phyloP scores from a whole-genome alignment of 2,797 vertebrate genomes.

The Falco cherrug region DNA sequence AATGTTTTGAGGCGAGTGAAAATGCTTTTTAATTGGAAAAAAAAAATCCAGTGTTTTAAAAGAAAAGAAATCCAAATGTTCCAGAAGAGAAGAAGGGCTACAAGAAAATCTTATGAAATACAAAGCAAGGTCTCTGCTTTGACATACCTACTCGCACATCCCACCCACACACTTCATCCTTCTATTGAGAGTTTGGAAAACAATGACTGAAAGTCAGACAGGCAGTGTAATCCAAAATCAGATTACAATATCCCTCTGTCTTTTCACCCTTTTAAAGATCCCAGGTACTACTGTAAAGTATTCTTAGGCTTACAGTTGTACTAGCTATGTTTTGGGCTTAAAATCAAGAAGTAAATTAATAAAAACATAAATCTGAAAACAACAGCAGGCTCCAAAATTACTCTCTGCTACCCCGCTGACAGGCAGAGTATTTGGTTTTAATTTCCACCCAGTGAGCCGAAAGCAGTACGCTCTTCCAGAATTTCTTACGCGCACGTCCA shows the following conservation, averaged over 20 bases:
- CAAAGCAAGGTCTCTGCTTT: neutral
- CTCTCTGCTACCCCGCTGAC: slow-evolving; percentile 1
- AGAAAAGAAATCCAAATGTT: neutral
- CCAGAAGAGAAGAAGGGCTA: neutral
- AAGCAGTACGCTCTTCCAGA: neutral
- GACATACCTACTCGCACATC: neutral
- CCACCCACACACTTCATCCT: neutral
- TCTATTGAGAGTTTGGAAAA: neutral
- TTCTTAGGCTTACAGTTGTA: neutral
- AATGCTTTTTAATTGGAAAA: neutral
- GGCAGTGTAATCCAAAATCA: neutral
- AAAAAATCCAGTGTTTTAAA: neutral
- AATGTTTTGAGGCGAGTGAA: neutral
- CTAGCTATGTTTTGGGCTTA: neutral
- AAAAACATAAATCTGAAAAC: slow-evolving; percentile 37
- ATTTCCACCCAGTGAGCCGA: slow-evolving; percentile 20
- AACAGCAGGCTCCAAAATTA: slow-evolving; percentile 23
- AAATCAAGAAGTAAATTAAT: slow-evolving; percentile 41
- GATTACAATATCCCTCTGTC: neutral
- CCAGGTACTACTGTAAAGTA: neutral
- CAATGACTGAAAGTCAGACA: neutral
- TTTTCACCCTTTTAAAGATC: neutral
- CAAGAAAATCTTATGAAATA: neutral
- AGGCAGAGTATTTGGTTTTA: slow-evolving; percentile 39
- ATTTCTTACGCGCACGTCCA: neutral